Evolutionary conservation across 2,113 vertebrate species (phyloP).

Genomic region (Axis porcinus): DNA sequence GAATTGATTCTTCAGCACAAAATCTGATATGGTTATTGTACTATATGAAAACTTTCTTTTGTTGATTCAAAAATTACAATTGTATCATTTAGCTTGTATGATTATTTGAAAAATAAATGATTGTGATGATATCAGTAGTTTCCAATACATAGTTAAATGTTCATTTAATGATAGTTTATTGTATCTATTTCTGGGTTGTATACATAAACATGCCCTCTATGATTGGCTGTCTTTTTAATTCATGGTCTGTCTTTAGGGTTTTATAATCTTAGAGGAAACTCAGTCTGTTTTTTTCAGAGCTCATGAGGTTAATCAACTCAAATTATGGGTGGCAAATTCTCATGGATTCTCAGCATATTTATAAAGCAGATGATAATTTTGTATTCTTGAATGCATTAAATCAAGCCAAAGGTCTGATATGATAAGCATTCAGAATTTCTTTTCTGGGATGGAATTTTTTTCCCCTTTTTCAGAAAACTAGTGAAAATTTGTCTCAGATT

Average conservation of each 20-base stretch:
- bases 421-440: not conserved
- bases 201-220: not conserved
- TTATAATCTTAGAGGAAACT: constrained; percentile 23
- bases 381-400: constrained; percentile 23
- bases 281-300: not conserved
- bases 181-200: not conserved
- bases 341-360: constrained; percentile 14
- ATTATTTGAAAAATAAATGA: not conserved
- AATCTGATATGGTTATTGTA: not conserved
- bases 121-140: not conserved
- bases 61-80: not conserved
- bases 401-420: constrained; percentile 8
- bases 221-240: not conserved
- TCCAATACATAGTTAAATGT: not conserved
- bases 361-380: not conserved
- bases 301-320: constrained; percentile 43
- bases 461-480: not conserved
- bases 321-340: constrained; percentile 15
- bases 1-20: not conserved
- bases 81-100: not conserved
- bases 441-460: not conserved
- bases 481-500: not conserved
- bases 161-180: not conserved
- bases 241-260: not conserved
- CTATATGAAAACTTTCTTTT: not conserved